These are phyloP conservation scores for Ceratotherium simum DNA, from an alignment of 2,113 vertebrate species.

Conservation along the genomic window DNA sequence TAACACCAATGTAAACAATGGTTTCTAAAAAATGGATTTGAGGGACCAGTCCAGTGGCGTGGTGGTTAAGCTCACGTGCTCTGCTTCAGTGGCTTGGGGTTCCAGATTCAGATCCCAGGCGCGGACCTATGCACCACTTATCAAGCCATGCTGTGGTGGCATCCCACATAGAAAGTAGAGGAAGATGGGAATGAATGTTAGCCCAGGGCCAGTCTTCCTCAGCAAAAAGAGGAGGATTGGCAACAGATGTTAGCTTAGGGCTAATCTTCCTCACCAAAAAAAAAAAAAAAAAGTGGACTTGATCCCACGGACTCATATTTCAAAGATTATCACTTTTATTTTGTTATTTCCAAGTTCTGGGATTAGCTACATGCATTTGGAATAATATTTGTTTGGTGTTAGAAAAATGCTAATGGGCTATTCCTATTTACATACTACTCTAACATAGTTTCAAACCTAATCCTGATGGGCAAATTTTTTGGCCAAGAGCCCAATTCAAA, in stretches of 20 bases:
- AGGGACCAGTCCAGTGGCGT: too few species aligned
- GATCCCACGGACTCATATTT: not conserved
- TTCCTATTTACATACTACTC: not conserved
- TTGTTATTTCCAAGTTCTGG: not conserved
- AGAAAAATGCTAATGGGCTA: not conserved
- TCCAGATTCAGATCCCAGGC: too few species aligned
- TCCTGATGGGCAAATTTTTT: not conserved
- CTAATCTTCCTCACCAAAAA: too few species aligned
- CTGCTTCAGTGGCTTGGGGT: too few species aligned
- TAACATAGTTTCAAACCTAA: not conserved
- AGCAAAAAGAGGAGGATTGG: too few species aligned
- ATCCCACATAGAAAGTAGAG: too few species aligned
- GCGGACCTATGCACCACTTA: too few species aligned
- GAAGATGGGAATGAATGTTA: too few species aligned
- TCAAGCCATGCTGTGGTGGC: too few species aligned
- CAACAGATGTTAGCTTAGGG: too few species aligned
- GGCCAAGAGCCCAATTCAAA: not conserved
- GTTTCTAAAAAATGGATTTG: not conserved
- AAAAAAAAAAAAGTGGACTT: not conserved
- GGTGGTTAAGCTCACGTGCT: too few species aligned
- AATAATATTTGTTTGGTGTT: not conserved
- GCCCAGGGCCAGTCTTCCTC: too few species aligned
- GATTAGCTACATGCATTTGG: not conserved
- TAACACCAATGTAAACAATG: not conserved
- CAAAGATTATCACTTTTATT: not conserved